Percentiles rank a stretch among this genome's conserved stretches.
phyloP scores from a whole-genome alignment of 2,113 vertebrate genomes.

The Chlorodrepanis virens region DNA sequence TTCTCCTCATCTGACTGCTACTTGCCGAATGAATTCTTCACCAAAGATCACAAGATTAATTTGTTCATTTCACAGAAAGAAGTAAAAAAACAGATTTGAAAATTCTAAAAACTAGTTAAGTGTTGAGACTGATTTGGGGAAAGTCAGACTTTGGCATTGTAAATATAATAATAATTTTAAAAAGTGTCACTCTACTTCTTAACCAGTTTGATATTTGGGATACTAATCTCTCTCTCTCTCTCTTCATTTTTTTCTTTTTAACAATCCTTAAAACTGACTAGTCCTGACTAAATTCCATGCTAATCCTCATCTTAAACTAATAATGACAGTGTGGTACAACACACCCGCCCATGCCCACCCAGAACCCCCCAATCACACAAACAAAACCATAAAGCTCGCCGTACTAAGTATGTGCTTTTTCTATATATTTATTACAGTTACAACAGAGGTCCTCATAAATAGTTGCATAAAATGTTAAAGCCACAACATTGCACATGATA shows the following conservation, averaged over 20 bases:
- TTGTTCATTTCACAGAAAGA: conserved; percentile 72
- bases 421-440: conserved; percentile 99
- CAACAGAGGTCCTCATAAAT: conserved; percentile 96
- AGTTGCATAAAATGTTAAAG: conserved; percentile 99
- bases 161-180: conserved; percentile 64
- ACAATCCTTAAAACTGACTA: conserved; percentile 70
- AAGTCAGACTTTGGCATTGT: conserved; percentile 81
- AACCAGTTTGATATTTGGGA: conserved; percentile 67
- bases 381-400: conserved; percentile 89
- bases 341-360: conserved; percentile 9
- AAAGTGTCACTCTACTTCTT: conserved; percentile 64
- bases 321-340: conserved; percentile 73
- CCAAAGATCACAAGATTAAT: conserved; percentile 71
- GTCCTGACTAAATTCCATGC: conserved; percentile 58
- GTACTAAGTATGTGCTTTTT: conserved; percentile 92
- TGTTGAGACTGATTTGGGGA: conserved; percentile 61
- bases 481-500: conserved; percentile 99
- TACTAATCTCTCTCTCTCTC: conserved; percentile 33
- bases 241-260: neutral
- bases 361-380: conserved; percentile 71
- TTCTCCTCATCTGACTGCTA: neutral
- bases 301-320: conserved; percentile 69
- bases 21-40: conserved; percentile 54
- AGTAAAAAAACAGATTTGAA: conserved; percentile 67
- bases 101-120: conserved; percentile 71